phyloP scores from a whole-genome alignment of 2,113 vertebrate genomes.

The Dissostichus mawsoni region DNA sequence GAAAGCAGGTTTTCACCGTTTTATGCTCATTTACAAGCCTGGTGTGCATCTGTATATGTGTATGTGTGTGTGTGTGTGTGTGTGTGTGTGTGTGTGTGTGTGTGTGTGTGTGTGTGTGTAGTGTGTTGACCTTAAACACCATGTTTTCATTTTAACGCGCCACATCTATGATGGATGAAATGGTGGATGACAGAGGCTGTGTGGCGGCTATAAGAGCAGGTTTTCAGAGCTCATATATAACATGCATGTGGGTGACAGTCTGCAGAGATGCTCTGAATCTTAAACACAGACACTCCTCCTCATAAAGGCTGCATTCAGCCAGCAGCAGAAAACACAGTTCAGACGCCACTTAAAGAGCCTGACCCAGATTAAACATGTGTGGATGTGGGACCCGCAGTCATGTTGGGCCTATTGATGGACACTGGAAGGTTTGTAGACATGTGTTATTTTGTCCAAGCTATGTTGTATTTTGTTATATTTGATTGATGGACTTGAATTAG shows the following conservation, averaged over 20 bases:
- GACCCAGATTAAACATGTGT: constrained; percentile 19
- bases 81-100: not conserved
- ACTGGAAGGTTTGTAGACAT: too few species aligned
- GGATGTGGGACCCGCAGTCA: too few species aligned
- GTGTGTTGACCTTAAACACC: not conserved
- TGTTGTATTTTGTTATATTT: too few species aligned
- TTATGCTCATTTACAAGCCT: not conserved
- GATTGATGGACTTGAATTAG: too few species aligned
- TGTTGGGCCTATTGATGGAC: too few species aligned
- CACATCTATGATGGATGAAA: constrained; percentile 49
- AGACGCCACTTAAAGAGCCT: constrained; percentile 11
- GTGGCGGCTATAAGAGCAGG: constrained; percentile 37
- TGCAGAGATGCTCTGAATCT: constrained; percentile 64
- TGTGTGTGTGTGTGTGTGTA: not conserved
- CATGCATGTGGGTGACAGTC: constrained; percentile 50
- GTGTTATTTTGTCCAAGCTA: too few species aligned
- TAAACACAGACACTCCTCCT: constrained; percentile 51
- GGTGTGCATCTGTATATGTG: not conserved
- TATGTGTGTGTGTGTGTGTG: not conserved
- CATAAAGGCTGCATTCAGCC: constrained; percentile 56
- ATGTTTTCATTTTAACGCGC: constrained; percentile 21
- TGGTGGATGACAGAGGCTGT: constrained; percentile 35
- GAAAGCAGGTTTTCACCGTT: constrained; percentile 18
- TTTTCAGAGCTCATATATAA: constrained; percentile 51
- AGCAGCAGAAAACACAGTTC: constrained; percentile 26